Evolutionary conservation across 37 sponge, comb jelly and placozoan species (phyloP).

Genomic region (Bolinopsis microptera): DNA sequence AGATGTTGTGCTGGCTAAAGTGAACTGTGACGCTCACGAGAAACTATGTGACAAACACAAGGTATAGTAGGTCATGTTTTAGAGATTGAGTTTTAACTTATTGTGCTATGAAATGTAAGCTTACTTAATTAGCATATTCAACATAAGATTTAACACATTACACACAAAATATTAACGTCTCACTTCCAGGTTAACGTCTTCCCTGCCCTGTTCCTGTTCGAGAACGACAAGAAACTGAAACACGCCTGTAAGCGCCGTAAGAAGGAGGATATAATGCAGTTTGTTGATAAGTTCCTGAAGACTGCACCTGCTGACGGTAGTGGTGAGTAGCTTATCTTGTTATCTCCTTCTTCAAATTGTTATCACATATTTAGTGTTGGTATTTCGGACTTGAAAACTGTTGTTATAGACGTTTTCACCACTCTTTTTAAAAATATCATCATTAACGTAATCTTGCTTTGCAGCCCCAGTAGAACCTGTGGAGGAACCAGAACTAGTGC

Average conservation of each 20-base stretch:
- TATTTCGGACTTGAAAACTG: no score
- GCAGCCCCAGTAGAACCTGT: no score
- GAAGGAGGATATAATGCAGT: conserved; percentile 26
- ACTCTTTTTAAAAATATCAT: no score
- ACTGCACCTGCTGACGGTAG: not conserved
- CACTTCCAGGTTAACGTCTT: not conserved
- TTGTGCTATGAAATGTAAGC: no score
- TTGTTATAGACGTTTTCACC: no score
- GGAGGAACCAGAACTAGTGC: not conserved
- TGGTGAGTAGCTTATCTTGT: not conserved
- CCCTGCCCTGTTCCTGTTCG: conserved; percentile 25
- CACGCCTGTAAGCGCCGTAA: conserved; percentile 58
- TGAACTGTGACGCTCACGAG: conserved; percentile 57
- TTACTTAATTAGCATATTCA: no score
- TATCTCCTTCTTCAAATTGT: not conserved
- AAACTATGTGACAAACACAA: conserved; percentile 46
- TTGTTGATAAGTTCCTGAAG: conserved; percentile 8
- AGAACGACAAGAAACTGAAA: conserved; percentile 59
- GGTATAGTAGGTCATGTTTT: no score
- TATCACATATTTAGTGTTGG: no score
- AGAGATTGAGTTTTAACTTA: no score
- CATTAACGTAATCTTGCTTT: no score
- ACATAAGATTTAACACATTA: no score
- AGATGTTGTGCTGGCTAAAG: conserved; percentile 43
- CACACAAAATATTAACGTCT: no score